Conservation (phyloP, 1,140 invertebrate species). For the Brachystomella parvula region DNA sequence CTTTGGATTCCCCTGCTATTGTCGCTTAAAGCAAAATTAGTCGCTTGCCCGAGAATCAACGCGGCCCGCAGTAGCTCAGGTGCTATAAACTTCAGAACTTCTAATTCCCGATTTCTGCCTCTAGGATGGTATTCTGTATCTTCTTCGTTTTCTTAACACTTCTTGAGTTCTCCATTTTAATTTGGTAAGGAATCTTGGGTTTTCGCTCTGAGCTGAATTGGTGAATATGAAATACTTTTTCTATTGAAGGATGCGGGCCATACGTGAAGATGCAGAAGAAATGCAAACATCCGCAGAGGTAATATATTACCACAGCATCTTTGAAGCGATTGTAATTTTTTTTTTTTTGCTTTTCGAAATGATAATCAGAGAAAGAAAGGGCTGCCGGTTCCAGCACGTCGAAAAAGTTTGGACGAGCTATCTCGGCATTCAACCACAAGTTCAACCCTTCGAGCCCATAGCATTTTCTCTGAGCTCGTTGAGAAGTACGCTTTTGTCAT, state of each 20-base stretch:
- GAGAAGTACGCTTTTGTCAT: slow-evolving; percentile 25
- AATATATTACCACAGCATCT: not conserved
- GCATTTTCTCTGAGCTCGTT: not conserved
- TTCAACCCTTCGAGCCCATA: not conserved
- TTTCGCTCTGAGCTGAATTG: too few relatives aligned
- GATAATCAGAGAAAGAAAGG: not conserved
- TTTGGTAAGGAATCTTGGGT: slow-evolving; percentile 36
- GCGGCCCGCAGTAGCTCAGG: too few relatives aligned
- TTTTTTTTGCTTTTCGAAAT: not conserved
- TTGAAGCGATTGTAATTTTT: not conserved
- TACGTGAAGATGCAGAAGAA: not conserved
- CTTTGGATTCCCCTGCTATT: too few relatives aligned
- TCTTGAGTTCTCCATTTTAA: slow-evolving; percentile 56
- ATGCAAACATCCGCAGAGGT: not conserved
- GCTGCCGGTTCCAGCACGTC: not conserved
- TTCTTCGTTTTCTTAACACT: slow-evolving; percentile 63
- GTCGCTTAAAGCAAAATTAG: too few relatives aligned
- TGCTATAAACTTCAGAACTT: too few relatives aligned
- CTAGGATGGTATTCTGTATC: slow-evolving; percentile 55
- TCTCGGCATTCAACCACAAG: not conserved
- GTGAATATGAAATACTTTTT: not conserved
- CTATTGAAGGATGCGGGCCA: slow-evolving; percentile 9
- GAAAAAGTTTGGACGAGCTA: not conserved
- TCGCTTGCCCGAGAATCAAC: too few relatives aligned
- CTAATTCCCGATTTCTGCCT: too few relatives aligned